Percentiles rank a stretch among this genome's conserved stretches.
These are phyloP conservation scores for Xylota segnis DNA, from an alignment of 2,888 invertebrate genomes.

Conservation along the genomic window DNA sequence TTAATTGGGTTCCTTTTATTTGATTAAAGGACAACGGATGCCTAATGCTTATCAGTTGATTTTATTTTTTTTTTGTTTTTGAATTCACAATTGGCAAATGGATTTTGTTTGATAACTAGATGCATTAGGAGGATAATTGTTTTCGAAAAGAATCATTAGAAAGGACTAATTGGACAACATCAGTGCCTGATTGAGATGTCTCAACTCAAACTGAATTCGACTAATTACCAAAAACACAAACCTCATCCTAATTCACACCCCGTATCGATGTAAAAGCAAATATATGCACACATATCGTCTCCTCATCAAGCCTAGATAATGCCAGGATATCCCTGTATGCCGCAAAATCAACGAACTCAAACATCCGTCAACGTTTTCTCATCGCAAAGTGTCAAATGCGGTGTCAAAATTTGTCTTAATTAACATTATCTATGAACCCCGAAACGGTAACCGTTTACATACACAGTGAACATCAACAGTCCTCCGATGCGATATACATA, in stretches of 20 bases:
- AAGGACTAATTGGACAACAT: background rate
- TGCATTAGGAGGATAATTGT: conserved; percentile 1
- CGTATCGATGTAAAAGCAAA: conserved; percentile 12
- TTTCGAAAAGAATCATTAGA: background rate
- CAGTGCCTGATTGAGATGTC: background rate
- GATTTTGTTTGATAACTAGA: background rate
- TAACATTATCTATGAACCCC: conserved; percentile 58
- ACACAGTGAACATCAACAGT: conserved; percentile 10
- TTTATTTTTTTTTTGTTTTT: too few species aligned
- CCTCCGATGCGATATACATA: conserved; percentile 4
- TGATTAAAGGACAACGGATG: conserved; percentile 16
- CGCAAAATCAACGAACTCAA: conserved; percentile 64
- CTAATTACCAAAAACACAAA: conserved; percentile 17
- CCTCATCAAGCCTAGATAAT: conserved; percentile 12
- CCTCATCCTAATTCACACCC: conserved; percentile 17
- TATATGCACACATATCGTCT: background rate
- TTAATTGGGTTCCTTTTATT: conserved; percentile 32
- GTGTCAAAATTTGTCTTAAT: conserved; percentile 74
- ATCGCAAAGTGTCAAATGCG: conserved; percentile 68
- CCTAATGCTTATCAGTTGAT: background rate
- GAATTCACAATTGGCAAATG: background rate
- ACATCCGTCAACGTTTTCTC: conserved; percentile 60
- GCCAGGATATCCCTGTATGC: conserved; percentile 41
- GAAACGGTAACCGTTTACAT: conserved; percentile 28
- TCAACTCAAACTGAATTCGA: background rate